Percentiles rank a stretch among this genome's conserved stretches.
phyloP scores from a whole-genome alignment of 2,888 invertebrate genomes.

The Helicoverpa assulta region DNA sequence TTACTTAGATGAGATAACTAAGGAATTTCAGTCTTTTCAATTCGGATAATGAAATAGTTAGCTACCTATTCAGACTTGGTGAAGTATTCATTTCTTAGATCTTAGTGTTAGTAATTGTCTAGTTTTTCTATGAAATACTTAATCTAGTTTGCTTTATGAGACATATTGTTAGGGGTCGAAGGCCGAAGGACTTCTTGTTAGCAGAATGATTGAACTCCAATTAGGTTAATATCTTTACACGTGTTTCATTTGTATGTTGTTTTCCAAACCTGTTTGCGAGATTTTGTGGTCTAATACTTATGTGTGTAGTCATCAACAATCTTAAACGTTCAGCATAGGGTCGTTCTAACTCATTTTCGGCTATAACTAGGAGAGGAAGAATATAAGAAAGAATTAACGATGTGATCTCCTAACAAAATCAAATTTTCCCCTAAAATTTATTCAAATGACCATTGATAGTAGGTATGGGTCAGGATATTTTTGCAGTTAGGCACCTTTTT shows the following conservation, averaged over 20 bases:
- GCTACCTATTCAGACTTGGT: not conserved
- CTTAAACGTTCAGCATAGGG: not conserved
- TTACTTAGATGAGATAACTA: not conserved
- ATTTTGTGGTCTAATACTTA: not conserved
- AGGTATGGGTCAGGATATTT: too few relatives aligned
- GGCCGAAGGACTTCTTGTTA: not conserved
- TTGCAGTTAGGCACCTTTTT: too few relatives aligned
- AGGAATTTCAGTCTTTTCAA: not conserved
- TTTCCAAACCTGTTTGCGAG: not conserved
- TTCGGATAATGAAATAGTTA: not conserved
- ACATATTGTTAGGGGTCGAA: not conserved
- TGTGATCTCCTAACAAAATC: too few relatives aligned
- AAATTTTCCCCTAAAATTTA: too few relatives aligned
- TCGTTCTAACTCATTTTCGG: not conserved
- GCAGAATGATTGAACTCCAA: not conserved
- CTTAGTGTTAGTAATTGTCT: not conserved
- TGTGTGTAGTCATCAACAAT: not conserved
- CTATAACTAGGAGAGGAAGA: too few relatives aligned
- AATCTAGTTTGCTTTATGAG: not conserved
- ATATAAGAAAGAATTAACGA: too few relatives aligned
- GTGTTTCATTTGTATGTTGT: not conserved
- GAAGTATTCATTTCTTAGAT: constrained; percentile 7
- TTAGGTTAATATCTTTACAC: constrained; percentile 1
- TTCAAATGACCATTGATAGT: too few relatives aligned
- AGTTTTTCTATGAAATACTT: constrained; percentile 3